These are phyloP conservation scores for Columbina picui DNA, from an alignment of 2,113 vertebrate species.

Conservation along the genomic window DNA sequence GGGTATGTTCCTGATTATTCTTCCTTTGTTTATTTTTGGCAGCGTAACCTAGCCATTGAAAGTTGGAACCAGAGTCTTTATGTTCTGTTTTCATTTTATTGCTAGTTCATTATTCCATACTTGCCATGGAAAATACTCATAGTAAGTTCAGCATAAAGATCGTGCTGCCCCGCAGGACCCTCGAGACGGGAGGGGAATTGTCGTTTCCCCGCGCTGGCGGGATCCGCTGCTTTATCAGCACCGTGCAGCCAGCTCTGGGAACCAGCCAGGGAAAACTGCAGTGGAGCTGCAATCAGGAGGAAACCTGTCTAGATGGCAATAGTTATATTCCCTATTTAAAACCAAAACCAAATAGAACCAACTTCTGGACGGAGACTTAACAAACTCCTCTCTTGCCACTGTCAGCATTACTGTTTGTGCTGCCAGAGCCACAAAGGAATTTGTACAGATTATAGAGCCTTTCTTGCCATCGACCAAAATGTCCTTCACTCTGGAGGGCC, in stretches of 20 bases:
- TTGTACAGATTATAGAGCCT: background rate
- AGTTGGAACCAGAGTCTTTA: conserved; percentile 11
- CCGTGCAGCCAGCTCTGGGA: background rate
- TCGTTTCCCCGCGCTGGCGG: background rate
- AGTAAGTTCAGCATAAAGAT: background rate
- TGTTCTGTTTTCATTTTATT: conserved; percentile 22
- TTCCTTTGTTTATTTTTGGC: conserved; percentile 35
- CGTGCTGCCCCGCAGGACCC: background rate
- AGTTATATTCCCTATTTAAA: background rate
- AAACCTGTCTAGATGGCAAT: background rate
- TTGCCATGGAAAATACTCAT: background rate
- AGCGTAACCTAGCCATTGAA: background rate
- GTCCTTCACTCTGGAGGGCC: background rate
- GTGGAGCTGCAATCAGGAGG: background rate
- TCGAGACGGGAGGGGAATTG: background rate
- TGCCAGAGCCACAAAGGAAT: background rate
- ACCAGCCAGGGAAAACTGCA: background rate
- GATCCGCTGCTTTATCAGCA: background rate
- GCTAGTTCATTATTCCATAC: background rate
- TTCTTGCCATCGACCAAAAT: background rate
- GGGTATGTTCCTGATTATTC: conserved; percentile 1
- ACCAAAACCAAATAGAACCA: background rate
- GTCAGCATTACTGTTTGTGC: background rate
- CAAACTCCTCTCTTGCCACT: background rate
- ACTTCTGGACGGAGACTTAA: background rate